Base-by-base conservation (phyloP, 92 coral and sea anemone species). In the Actinostola sp. region DNA sequence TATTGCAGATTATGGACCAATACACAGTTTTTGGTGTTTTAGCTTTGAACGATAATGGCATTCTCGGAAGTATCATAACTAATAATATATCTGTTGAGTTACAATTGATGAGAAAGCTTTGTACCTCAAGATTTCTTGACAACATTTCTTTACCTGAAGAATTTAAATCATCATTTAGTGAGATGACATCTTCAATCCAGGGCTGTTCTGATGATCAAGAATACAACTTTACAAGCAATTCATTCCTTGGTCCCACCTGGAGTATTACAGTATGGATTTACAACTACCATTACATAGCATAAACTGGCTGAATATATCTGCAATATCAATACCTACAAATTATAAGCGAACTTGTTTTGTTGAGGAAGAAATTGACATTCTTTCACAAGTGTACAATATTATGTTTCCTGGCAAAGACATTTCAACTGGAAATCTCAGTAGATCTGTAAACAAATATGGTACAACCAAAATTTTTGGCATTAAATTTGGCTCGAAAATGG, bases 1-100 rank as follows among this genome's bases (percentile, higher is more conserved):
- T 12, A 84, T 78, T 58, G 35, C 72, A 8, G 89, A 84, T 66
- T 74, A 77, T 61, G 84, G 85, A 4, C 89, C n/a, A n/a, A n/a
- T n/a, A n/a, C n/a, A n/a, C n/a, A n/a, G n/a, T n/a, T n/a, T n/a
- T n/a, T n/a, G n/a, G n/a, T n/a, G n/a, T n/a, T n/a, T n/a, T n/a
- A n/a, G n/a, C n/a, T n/a, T n/a, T n/a, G n/a, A n/a, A n/a, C n/a
- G n/a, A n/a, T n/a, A n/a, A n/a, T n/a, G n/a, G n/a, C n/a, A n/a
- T n/a, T n/a, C n/a, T n/a, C n/a, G n/a, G n/a, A n/a, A n/a, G n/a
- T n/a, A n/a, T n/a, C n/a, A n/a, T n/a, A n/a, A n/a, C n/a, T n/a
- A n/a, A n/a, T n/a, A n/a, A n/a, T n/a, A n/a, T n/a, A n/a, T n/a
- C n/a, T n/a, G n/a, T n/a, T n/a, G n/a, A n/a, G n/a, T n/a, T n/a